Evolutionary conservation across 2,888 invertebrate genomes (phyloP).

Genomic region (Agrotis segetum): DNA sequence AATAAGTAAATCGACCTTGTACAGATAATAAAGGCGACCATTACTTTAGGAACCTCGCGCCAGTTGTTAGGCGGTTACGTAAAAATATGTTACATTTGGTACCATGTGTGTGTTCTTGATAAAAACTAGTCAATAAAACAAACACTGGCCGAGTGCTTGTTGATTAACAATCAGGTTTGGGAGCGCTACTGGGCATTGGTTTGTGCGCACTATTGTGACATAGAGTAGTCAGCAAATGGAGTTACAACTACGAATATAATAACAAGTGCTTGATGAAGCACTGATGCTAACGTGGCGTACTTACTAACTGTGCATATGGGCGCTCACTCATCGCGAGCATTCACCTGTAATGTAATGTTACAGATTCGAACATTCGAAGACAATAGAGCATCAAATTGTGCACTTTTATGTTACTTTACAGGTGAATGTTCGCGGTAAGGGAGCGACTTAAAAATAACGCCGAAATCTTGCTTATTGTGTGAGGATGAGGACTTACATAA

Average conservation of each 20-base stretch:
- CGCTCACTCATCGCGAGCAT: no score
- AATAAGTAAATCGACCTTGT: conserved; percentile 78
- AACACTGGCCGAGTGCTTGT: conserved; percentile 70
- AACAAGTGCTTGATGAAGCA: not conserved
- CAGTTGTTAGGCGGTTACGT: conserved; percentile 81
- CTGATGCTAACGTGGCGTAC: no score
- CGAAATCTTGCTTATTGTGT: no score
- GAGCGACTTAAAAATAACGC: no score
- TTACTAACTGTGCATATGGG: no score
- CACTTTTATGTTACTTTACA: no score
- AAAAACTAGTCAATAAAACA: conserved; percentile 82
- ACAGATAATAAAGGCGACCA: conserved; percentile 76
- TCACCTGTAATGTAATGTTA: no score
- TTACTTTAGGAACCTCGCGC: conserved; percentile 83
- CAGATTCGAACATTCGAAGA: no score
- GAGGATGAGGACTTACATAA: no score
- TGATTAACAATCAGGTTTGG: conserved; percentile 75
- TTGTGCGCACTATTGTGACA: conserved; percentile 23
- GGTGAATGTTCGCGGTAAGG: no score
- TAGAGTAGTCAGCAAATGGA: conserved; percentile 19
- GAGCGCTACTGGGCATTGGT: conserved; percentile 63
- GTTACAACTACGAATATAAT: not conserved
- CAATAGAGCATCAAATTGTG: no score
- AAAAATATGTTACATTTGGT: conserved; percentile 76
- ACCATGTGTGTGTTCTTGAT: conserved; percentile 72